A percentile compares a stretch with the other conserved stretches of the same genome.
Evolutionary conservation across 2,888 invertebrate species (phyloP).

Genomic region (Sarcophaga subvicina): DNA sequence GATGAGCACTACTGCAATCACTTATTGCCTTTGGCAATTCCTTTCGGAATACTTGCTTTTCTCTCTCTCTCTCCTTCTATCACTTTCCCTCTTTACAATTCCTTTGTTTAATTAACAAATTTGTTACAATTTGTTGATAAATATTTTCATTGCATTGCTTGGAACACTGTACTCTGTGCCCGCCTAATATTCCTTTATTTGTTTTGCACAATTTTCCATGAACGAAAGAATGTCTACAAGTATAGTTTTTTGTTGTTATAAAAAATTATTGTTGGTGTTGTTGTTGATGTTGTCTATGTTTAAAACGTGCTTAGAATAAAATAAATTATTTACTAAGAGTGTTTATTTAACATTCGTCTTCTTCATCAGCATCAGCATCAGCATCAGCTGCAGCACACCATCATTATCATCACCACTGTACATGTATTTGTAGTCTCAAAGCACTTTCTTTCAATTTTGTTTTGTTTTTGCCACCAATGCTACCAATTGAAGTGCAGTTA

Average conservation of each 20-base stretch:
- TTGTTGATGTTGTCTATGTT: slow-evolving; percentile 32
- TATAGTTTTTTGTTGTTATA: background rate
- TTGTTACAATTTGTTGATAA: background rate
- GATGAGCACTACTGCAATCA: background rate
- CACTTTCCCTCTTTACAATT: background rate
- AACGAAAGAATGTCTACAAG: background rate
- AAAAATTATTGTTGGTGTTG: slow-evolving; percentile 21
- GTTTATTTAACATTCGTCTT: slow-evolving; percentile 21
- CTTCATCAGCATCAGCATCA: background rate
- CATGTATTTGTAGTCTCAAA: background rate
- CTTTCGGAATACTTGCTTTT: background rate
- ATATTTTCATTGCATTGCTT: background rate
- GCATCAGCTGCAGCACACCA: background rate
- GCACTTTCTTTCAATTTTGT: background rate
- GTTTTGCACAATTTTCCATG: background rate
- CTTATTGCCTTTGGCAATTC: background rate
- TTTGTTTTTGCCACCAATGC: background rate
- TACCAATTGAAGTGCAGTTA: background rate
- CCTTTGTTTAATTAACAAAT: slow-evolving; percentile 12
- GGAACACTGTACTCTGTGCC: slow-evolving; percentile 14
- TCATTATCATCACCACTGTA: background rate
- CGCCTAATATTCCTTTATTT: background rate
- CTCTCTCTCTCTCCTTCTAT: background rate
- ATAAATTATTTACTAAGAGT: slow-evolving; percentile 33
- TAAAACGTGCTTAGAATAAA: slow-evolving; percentile 60